Evolutionary conservation across 2,888 invertebrate genomes (phyloP).

Genomic region (Trypoxylon attenuatum): DNA sequence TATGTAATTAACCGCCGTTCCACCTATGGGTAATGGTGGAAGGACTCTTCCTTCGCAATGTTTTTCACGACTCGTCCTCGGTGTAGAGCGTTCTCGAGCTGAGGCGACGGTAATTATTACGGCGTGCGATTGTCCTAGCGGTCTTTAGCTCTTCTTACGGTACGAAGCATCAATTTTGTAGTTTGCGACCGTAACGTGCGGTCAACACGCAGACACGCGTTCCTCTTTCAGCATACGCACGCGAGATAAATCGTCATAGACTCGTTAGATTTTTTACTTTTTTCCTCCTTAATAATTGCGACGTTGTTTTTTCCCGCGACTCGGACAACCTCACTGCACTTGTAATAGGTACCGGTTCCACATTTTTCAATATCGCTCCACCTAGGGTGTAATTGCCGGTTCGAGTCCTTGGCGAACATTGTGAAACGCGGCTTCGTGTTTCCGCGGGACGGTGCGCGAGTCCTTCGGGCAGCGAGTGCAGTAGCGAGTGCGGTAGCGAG

Average conservation of each 20-base stretch:
- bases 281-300: no score
- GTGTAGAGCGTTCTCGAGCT: slow-evolving; percentile 8
- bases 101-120: slow-evolving; percentile 65
- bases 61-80: no score
- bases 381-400: neutral
- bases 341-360: slow-evolving; percentile 4
- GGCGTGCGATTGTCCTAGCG: slow-evolving; percentile 71
- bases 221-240: slow-evolving; percentile 5
- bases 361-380: slow-evolving; percentile 8
- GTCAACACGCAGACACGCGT: slow-evolving; percentile 14
- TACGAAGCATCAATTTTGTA: slow-evolving; percentile 69
- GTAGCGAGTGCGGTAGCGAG: neutral
- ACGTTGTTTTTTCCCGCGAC: neutral
- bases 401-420: neutral
- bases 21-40: no score
- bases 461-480: neutral
- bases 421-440: neutral
- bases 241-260: neutral
- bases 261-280: no score
- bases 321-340: neutral
- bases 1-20: no score
- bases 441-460: neutral
- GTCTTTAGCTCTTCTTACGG: slow-evolving; percentile 71
- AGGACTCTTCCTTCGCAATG: no score
- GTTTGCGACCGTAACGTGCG: slow-evolving; percentile 70